Evolutionary conservation across 2,888 invertebrate genomes (phyloP).

Genomic region (Rhopalosiphum nymphaeae): DNA sequence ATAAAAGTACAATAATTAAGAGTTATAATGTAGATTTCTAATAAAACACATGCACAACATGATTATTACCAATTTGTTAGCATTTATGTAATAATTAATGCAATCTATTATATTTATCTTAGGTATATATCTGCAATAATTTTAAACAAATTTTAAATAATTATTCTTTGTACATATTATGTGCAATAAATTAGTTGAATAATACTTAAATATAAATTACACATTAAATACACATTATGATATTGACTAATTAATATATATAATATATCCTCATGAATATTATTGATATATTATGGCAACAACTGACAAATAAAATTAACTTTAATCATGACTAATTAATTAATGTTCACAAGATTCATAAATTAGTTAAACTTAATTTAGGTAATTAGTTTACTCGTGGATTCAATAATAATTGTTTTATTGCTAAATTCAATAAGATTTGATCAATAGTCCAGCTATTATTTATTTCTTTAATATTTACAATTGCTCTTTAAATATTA

Average conservation of each 20-base stretch:
- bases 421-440: neutral
- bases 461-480: neutral
- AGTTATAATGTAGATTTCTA: neutral
- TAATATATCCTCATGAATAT: neutral
- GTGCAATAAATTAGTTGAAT: neutral
- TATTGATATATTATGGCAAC: neutral
- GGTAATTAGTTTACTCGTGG: neutral
- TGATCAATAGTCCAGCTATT: neutral
- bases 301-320: neutral
- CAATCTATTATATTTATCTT: neutral
- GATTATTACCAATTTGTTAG: neutral
- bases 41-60: neutral
- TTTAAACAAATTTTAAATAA: neutral
- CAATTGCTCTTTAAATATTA: neutral
- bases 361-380: neutral
- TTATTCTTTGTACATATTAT: neutral
- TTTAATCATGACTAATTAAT: neutral
- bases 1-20: neutral
- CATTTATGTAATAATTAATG: neutral
- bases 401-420: neutral
- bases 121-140: neutral
- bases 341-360: neutral
- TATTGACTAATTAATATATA: neutral
- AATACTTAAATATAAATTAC: neutral
- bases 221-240: neutral